These are phyloP conservation scores for Vimba vimba DNA, from an alignment of 2,113 vertebrate genomes.

Conservation along the genomic window DNA sequence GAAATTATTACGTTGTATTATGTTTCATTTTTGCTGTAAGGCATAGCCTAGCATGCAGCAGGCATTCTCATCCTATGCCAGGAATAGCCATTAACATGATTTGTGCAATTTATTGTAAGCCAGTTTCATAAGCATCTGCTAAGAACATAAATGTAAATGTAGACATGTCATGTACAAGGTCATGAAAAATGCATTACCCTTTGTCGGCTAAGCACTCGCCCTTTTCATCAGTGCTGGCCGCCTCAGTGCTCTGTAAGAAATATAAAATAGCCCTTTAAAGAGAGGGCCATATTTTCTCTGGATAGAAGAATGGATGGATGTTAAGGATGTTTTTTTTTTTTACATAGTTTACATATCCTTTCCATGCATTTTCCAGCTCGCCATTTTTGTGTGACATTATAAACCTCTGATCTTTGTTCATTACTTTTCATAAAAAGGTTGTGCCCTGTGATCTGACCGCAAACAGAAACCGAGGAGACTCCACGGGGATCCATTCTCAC, in stretches of 20 bases:
- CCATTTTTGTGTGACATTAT: neutral
- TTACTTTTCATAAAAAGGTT: constrained; percentile 24
- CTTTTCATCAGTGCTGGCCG: constrained; percentile 2
- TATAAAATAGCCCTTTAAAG: constrained; percentile 7
- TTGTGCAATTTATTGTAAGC: constrained; percentile 5
- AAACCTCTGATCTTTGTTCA: constrained; percentile 11
- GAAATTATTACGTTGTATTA: neutral
- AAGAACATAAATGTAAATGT: constrained; percentile 32
- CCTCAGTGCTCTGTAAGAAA: neutral
- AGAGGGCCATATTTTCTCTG: constrained; percentile 1
- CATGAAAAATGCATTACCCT: constrained; percentile 40
- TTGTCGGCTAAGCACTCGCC: neutral
- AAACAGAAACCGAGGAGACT: constrained; percentile 10
- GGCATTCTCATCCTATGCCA: neutral
- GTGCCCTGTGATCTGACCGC: neutral
- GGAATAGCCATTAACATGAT: constrained; percentile 19
- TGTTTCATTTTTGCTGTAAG: neutral
- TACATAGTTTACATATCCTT: constrained; percentile 1
- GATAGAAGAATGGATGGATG: constrained; percentile 1
- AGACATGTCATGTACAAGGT: constrained; percentile 27
- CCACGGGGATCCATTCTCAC: constrained; percentile 13
- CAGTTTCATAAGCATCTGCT: constrained; percentile 15
- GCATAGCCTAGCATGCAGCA: neutral
- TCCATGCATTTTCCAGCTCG: neutral
- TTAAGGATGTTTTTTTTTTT: neutral